phyloP scores from a whole-genome alignment of 2,888 invertebrate species.

The Nephrotoma appendiculata region DNA sequence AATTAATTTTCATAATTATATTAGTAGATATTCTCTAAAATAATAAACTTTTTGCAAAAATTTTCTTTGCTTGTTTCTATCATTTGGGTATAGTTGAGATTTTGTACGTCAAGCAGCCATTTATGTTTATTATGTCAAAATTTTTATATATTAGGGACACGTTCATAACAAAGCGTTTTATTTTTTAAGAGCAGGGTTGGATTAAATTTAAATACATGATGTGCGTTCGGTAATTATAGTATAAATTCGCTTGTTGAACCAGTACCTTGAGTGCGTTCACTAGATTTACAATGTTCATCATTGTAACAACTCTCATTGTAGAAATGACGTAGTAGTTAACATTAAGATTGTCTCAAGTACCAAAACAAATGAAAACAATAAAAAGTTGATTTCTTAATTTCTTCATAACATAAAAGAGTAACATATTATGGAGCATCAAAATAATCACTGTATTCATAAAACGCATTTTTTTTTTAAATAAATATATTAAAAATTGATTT shows the following conservation, averaged over 20 bases:
- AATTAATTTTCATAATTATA: not conserved
- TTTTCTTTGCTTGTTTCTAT: not conserved
- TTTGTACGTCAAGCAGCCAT: conserved; percentile 13
- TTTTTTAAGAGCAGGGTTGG: not conserved
- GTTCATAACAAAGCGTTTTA: conserved; percentile 8
- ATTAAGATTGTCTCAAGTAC: no score
- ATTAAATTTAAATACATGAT: not conserved
- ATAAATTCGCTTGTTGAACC: not conserved
- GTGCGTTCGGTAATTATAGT: not conserved
- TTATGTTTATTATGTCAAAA: conserved; percentile 15
- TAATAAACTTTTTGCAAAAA: conserved; percentile 9
- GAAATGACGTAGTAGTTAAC: no score
- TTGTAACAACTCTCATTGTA: no score
- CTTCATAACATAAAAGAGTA: no score
- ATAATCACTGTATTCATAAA: no score
- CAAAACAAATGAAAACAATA: no score
- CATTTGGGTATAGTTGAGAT: not conserved
- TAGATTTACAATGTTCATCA: no score
- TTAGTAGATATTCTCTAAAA: conserved; percentile 2
- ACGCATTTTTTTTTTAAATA: no score
- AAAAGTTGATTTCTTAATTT: no score
- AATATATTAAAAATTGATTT: no score
- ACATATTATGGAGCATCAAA: no score
- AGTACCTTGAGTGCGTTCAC: no score
- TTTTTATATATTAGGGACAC: not conserved